Conservation (phyloP, 2,888 invertebrate genomes). For the Hirtodrosophila alboralis region DNA sequence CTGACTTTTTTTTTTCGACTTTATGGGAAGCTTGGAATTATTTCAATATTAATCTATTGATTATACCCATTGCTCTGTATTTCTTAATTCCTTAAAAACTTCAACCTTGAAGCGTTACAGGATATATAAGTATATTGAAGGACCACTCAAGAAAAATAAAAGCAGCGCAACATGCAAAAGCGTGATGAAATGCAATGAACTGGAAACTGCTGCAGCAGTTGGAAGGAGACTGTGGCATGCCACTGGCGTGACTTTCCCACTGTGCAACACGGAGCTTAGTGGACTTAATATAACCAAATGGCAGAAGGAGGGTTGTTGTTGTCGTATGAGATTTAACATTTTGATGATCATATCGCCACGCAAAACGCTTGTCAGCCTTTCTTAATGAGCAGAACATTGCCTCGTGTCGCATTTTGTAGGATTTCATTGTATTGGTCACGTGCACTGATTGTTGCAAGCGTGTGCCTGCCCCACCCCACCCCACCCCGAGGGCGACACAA, state of each 20-base stretch:
- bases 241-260: slow-evolving; percentile 60
- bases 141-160: background rate
- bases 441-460: slow-evolving; percentile 58
- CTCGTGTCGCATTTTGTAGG: slow-evolving; percentile 61
- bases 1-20: too few species aligned
- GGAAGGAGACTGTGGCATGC: slow-evolving; percentile 35
- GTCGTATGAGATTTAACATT: slow-evolving; percentile 22
- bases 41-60: too few species aligned
- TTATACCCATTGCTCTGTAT: too few species aligned
- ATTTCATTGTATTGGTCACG: slow-evolving; percentile 52
- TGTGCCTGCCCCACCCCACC: slow-evolving; percentile 1
- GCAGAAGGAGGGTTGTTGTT: slow-evolving; percentile 25
- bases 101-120: background rate
- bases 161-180: slow-evolving; percentile 3
- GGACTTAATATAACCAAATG: slow-evolving; percentile 23
- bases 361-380: slow-evolving; percentile 71
- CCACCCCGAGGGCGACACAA: slow-evolving; percentile 13
- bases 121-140: background rate
- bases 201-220: slow-evolving; percentile 50
- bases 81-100: too few species aligned
- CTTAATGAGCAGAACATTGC: slow-evolving; percentile 72
- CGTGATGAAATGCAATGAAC: slow-evolving; percentile 50
- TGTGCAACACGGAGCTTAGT: slow-evolving; percentile 56
- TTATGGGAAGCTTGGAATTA: too few species aligned
- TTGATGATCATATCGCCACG: slow-evolving; percentile 69